Evolutionary conservation across 1,140 invertebrate species (phyloP), one percentile per base, ranked within the genome.

Genomic region (Idris sp.): DNA sequence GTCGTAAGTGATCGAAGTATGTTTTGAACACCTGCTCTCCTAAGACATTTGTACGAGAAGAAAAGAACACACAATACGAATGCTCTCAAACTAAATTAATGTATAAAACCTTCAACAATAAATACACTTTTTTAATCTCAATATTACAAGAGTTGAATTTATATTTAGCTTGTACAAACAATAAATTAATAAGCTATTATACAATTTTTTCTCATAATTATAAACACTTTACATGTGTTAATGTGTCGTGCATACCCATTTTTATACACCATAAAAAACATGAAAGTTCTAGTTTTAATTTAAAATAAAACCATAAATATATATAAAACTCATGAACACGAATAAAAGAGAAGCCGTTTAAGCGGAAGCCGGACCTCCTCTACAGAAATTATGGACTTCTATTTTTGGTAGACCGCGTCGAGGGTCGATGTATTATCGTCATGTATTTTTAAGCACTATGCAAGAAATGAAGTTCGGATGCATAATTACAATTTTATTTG

Each of bases 1-100:
- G 33, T 44, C 10, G 46, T 59, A 65, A 76, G 67, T 76, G 67
- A 76, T 76, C 67, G 67, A 76, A 76, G 54, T 14, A 22, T 46
- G n/a, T 8, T 53, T 11, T 1, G 28, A 51, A 43, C 67, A 76
- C 54, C 74, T 76, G 67, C 62, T 65, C 61, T 41, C 61, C 40
- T 14, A 54, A 31, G 46, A 64, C 28, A 15, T 43, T 43, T 28
- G 4, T 28, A 33, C 14, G 15, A 43, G 16, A 64, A 28, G 7
- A 54, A 51, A 31, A 15, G 40, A 43, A 31, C 30, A 61, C 33
- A 49, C 33, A 49, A 49, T 61, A 46, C 15, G 4, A 16, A 10
- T 16, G 3, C 15, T 56, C n/a, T n/a, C n/a, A n/a, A n/a, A n/a
- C n/a, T n/a, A n/a, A n/a, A n/a, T n/a, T n/a, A n/a, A n/a, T n/a